Percentiles rank a stretch among this genome's conserved stretches.
Conservation (phyloP, 2,888 invertebrate species). For the Anodontia alba region DNA sequence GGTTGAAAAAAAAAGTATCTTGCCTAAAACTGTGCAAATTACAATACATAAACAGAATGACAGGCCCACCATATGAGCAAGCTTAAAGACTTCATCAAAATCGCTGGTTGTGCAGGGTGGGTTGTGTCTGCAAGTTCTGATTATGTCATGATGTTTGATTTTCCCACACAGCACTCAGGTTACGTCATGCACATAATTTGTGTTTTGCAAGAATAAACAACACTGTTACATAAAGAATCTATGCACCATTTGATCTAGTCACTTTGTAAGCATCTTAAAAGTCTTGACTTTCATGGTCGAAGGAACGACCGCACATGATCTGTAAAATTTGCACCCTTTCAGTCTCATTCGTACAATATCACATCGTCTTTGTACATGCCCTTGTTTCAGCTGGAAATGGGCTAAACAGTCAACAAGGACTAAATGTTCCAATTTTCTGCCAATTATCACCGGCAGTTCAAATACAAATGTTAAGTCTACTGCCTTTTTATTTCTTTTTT, state of each 20-base stretch:
- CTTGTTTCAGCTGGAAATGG: not conserved
- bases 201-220: not conserved
- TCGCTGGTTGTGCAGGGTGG: no score
- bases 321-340: not conserved
- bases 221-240: not conserved
- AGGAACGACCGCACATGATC: conserved; percentile 35
- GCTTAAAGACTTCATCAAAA: no score
- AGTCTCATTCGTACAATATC: conserved; percentile 1
- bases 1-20: no score
- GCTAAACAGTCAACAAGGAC: not conserved
- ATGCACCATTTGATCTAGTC: conserved; percentile 29
- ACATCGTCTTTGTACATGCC: not conserved
- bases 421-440: not conserved
- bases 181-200: no score
- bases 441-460: not conserved
- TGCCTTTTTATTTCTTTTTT: not conserved
- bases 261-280: not conserved
- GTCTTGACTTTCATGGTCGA: not conserved
- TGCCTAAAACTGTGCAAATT: no score
- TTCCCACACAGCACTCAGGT: no score
- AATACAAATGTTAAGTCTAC: not conserved
- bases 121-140: no score
- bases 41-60: no score
- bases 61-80: no score
- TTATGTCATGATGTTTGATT: no score